Percentiles rank a stretch among this genome's conserved stretches.
Evolutionary conservation across 2,113 vertebrate genomes (phyloP).

Genomic region (pig (Sus scrofa)): T2T-Sscrofa CM000820.6:68792001-68792500

Average conservation of each 20-base stretch:
- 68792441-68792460: constrained; percentile 5
- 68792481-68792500: background rate
- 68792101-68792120: background rate
- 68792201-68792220: constrained; percentile 11
- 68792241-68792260: background rate
- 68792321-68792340: background rate
- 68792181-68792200: background rate
- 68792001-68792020: too few relatives aligned
- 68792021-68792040: background rate
- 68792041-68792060: background rate
- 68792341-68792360: background rate
- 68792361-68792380: background rate
- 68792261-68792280: background rate
- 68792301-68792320: background rate
- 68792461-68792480: background rate
- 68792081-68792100: background rate
- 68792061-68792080: background rate
- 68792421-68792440: background rate
- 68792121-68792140: background rate
- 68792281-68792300: background rate
- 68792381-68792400: constrained; percentile 7
- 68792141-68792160: background rate
- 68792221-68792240: background rate
- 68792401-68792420: background rate
- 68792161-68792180: background rate